Evolutionary conservation across 2,113 vertebrate species (phyloP).

Genomic region (Carlito syrichta): DNA sequence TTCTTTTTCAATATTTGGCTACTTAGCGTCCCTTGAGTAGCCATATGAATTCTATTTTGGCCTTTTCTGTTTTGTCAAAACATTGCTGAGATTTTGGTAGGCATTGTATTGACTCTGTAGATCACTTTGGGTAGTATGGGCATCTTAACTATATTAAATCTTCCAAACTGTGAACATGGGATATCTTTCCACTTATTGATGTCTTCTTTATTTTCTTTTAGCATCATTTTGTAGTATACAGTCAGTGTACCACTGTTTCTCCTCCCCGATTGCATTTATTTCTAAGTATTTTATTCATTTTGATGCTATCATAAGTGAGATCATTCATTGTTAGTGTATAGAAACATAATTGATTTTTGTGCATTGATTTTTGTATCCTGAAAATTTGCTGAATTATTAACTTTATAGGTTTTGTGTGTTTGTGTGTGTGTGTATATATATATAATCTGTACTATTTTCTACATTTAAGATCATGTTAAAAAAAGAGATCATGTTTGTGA

Average conservation of each 20-base stretch:
- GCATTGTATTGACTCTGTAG: no score
- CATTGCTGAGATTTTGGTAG: no score
- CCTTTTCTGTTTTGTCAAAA: not conserved
- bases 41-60: no score
- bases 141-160: no score
- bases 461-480: not conserved
- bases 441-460: not conserved
- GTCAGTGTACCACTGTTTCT: not conserved
- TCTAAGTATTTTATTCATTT: not conserved
- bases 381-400: not conserved
- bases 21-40: not conserved
- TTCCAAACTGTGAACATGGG: no score
- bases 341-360: not conserved
- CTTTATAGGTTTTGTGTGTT: not conserved
- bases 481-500: no score
- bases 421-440: fast-evolving
- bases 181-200: no score
- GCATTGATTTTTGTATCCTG: not conserved
- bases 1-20: not conserved
- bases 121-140: no score
- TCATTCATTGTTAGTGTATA: not conserved
- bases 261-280: not conserved
- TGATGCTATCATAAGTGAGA: not conserved
- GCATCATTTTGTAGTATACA: not conserved
- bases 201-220: not conserved